Conservation (phyloP, 2,797 vertebrate genomes). For the Pangasius macronema region DNA sequence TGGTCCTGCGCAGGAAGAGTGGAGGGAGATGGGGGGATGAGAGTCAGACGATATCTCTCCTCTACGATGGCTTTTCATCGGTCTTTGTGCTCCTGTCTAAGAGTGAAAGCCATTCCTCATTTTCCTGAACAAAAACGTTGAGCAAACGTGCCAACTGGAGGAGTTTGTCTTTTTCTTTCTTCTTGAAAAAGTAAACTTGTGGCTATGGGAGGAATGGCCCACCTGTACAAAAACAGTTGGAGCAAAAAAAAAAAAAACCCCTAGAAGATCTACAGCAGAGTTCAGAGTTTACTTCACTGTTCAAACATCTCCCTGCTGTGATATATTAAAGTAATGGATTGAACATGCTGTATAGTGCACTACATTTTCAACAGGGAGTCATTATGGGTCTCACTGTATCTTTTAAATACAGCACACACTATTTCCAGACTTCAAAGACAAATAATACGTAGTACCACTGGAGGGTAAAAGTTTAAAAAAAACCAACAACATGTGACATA, state of each 20-base stretch:
- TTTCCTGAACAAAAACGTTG: conserved; percentile 72
- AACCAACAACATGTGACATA: background rate
- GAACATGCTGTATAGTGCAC: background rate
- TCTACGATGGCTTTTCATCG: conserved; percentile 71
- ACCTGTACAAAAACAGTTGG: conserved; percentile 11
- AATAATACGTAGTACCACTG: background rate
- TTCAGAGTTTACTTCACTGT: background rate
- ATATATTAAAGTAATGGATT: conserved; percentile 5
- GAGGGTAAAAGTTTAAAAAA: background rate
- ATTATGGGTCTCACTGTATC: background rate
- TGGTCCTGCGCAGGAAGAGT: conserved; percentile 17
- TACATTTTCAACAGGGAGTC: background rate
- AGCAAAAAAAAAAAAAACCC: background rate
- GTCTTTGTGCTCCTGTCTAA: conserved; percentile 73
- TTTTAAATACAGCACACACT: background rate
- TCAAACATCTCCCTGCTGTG: background rate
- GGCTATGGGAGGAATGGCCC: background rate
- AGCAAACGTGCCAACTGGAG: conserved; percentile 64
- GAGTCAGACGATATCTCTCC: conserved; percentile 72
- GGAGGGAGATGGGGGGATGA: background rate
- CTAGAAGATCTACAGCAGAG: background rate
- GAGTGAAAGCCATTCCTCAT: conserved; percentile 70
- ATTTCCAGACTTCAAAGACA: background rate
- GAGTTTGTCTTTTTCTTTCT: conserved; percentile 7
- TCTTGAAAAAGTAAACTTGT: background rate